These are phyloP conservation scores for Hirtodrosophila trivittata DNA, from an alignment of 2,888 invertebrate species.

Conservation along the genomic window DNA sequence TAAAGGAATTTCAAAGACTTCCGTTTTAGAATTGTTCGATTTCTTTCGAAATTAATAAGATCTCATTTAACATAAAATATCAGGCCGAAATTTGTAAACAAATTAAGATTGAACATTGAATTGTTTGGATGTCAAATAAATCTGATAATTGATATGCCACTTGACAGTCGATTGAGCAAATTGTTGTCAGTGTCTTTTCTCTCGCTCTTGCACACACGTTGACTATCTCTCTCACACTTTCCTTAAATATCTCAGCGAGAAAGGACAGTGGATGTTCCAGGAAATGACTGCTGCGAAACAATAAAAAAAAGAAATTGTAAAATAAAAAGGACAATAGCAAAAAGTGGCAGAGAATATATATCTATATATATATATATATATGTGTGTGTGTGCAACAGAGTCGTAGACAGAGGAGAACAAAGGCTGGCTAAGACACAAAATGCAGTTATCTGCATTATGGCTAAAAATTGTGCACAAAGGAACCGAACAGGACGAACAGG, in stretches of 20 bases:
- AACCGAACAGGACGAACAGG: conserved; percentile 38
- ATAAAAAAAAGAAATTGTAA: conserved; percentile 64
- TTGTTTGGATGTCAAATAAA: conserved; percentile 18
- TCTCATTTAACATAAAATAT: too few species aligned
- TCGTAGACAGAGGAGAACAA: conserved; percentile 37
- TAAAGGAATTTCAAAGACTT: too few species aligned
- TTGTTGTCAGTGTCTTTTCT: conserved; percentile 4
- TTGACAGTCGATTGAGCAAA: conserved; percentile 29
- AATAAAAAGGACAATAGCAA: conserved; percentile 65
- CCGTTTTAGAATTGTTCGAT: background rate
- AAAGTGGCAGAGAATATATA: conserved; percentile 70
- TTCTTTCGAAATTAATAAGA: too few species aligned
- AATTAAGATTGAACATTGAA: conserved; percentile 16
- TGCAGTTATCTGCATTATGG: conserved; percentile 70
- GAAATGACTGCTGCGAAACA: conserved; percentile 53
- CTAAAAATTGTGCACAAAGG: conserved; percentile 59
- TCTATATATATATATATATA: too few species aligned
- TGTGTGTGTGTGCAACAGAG: too few species aligned
- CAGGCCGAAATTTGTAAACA: conserved; percentile 14
- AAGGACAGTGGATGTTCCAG: conserved; percentile 36
- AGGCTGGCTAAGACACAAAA: conserved; percentile 52
- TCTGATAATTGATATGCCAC: conserved; percentile 49
- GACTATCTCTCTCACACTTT: background rate
- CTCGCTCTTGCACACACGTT: background rate
- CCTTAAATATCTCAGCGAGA: conserved; percentile 32